Conservation (phyloP, 2,113 vertebrate genomes). For the Elephantulus edwardii region DNA sequence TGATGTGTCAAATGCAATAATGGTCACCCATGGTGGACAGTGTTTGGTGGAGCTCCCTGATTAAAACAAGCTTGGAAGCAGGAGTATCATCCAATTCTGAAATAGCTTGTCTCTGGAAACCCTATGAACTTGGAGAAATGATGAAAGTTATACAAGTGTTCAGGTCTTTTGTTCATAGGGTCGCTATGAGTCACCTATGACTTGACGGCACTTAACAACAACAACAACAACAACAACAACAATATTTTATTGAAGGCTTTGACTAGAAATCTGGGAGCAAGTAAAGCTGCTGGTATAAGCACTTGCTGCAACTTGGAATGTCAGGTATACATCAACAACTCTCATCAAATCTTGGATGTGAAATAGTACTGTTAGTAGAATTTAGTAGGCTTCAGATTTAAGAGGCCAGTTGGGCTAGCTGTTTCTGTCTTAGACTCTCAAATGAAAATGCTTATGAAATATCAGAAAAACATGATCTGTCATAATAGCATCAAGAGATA, state of each 20-base stretch:
- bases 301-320: conserved; percentile 44
- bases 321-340: conserved; percentile 42
- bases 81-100: too few species aligned
- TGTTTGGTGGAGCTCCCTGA: too few species aligned
- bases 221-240: too few species aligned
- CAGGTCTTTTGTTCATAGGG: too few species aligned
- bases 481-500: background rate
- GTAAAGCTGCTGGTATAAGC: conserved; percentile 37
- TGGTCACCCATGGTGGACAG: too few species aligned
- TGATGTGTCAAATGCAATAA: too few species aligned
- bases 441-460: conserved; percentile 39
- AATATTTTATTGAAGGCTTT: conserved; percentile 54
- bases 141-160: too few species aligned
- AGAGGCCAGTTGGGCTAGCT: conserved; percentile 48
- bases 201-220: too few species aligned
- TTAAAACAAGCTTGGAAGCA: too few species aligned
- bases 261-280: conserved; percentile 34
- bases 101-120: too few species aligned
- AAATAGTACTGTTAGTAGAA: conserved; percentile 49
- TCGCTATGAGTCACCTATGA: too few species aligned
- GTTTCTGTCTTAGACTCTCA: conserved; percentile 38
- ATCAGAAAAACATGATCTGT: conserved; percentile 25
- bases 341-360: conserved; percentile 41
- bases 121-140: too few species aligned
- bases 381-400: conserved; percentile 45